Conservation (phyloP, 2,888 invertebrate species). For the Meloe dianella region DNA sequence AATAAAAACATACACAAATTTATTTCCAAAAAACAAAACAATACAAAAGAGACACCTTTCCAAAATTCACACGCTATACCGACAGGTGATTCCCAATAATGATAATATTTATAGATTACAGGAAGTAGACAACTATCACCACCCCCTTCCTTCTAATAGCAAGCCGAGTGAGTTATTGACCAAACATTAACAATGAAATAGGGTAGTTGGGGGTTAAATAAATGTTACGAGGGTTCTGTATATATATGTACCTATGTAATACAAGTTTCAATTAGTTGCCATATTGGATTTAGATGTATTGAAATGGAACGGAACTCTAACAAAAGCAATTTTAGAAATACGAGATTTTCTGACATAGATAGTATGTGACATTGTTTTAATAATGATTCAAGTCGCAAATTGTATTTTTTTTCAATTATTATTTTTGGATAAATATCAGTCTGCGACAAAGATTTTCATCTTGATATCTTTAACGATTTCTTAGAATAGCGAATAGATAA, state of each 20-base stretch:
- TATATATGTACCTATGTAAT: neutral
- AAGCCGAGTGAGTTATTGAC: constrained; percentile 6
- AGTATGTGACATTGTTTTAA: neutral
- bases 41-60: neutral
- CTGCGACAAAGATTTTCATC: neutral
- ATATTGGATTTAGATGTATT: constrained; percentile 19
- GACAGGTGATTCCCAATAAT: constrained; percentile 5
- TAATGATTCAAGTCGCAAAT: neutral
- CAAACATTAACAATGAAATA: neutral
- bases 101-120: constrained; percentile 2
- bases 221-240: neutral
- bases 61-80: neutral
- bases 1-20: constrained; percentile 18
- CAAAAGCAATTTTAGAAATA: constrained; percentile 23
- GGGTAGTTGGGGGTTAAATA: neutral
- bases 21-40: no score
- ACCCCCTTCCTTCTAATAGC: neutral
- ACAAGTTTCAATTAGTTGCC: constrained; percentile 11
- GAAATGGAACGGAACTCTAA: constrained; percentile 22
- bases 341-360: constrained; percentile 21
- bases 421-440: neutral
- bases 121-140: constrained; percentile 5
- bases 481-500: neutral
- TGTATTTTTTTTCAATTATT: neutral
- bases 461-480: neutral